Evolutionary conservation across 2,888 invertebrate species (phyloP), one percentile per base, ranked within the genome.

Genomic region (Himalopsyche anomala): DNA sequence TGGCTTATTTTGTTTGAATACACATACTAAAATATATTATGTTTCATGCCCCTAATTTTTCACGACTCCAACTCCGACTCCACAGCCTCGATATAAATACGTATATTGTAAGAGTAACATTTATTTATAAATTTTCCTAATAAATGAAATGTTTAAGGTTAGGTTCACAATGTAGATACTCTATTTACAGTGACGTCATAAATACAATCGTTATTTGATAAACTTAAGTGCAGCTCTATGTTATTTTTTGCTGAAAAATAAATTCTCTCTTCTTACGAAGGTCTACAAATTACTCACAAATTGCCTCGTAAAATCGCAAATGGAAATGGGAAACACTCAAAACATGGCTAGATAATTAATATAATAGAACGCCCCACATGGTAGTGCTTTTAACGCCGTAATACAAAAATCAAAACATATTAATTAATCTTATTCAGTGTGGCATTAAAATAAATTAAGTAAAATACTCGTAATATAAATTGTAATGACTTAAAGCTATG

Each of bases 251-350:
- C 19, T 9, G n/a, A 62, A 62, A 62, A 62, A 62, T 62, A 62
- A 62, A 62, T 19, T 62, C 80, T 55, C 56, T 54, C 84, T 36
- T 42, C 62, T 55, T 80, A 8, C 28, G 38, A 17, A 28, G 62
- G 19, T 8, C 62, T 62, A 79, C 79, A 87, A 87, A 87, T 87
- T 86, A 86, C 86, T 87, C 84, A 81, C 86, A 84, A 87, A 87
- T 86, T 86, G 86, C 86, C 87, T 87, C 87, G 87, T 86, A 87
- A 87, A 87, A 87, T 87, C 86, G 85, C 87, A 86, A 86, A 87
- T 82, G 86, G 87, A 83, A 84, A 82, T 42, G 84, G 40, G 84
- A 80, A 84, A 84, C 85, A 83, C 83, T 85, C 83, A 80, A 84
- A 86, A 86, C 87, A 87, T 69, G 84, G 87, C 84, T 80, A 85